A percentile compares a stretch with the other conserved stretches of the same genome.
Conservation (phyloP, 1,140 invertebrate species). For the Sminthurides bifidus region DNA sequence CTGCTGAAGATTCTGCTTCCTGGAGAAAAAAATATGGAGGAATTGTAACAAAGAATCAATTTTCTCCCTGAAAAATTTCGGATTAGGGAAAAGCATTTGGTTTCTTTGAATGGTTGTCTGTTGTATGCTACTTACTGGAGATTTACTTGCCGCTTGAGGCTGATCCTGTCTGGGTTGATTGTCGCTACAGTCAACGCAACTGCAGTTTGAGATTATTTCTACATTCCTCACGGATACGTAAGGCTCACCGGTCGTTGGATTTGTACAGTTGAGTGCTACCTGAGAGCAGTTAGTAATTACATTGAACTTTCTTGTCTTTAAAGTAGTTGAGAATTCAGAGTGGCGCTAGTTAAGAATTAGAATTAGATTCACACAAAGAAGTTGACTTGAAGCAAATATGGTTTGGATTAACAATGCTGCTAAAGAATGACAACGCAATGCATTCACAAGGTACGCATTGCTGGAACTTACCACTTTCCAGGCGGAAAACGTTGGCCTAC, state of each 20-base stretch:
- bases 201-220: slow-evolving; percentile 29
- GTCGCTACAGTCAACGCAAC: slow-evolving; percentile 27
- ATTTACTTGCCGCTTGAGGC: not conserved
- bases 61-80: too few species aligned
- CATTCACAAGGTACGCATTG: not conserved
- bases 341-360: slow-evolving; percentile 1
- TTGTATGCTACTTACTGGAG: not conserved
- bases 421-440: not conserved
- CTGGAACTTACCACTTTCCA: slow-evolving; percentile 24
- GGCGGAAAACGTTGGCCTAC: slow-evolving; percentile 18
- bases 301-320: too few species aligned
- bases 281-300: too few species aligned
- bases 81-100: too few species aligned
- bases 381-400: not conserved
- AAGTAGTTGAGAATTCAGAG: too few species aligned
- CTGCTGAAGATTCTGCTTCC: not conserved
- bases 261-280: slow-evolving; percentile 28
- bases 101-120: too few species aligned
- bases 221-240: slow-evolving; percentile 24
- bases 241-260: slow-evolving; percentile 18
- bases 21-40: not conserved
- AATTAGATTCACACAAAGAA: not conserved
- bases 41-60: not conserved
- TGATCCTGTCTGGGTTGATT: not conserved
- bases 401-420: not conserved